Percentiles rank a stretch among this genome's conserved stretches.
Conservation (phyloP, 1,140 invertebrate genomes). For the Mamestra configurata region DNA sequence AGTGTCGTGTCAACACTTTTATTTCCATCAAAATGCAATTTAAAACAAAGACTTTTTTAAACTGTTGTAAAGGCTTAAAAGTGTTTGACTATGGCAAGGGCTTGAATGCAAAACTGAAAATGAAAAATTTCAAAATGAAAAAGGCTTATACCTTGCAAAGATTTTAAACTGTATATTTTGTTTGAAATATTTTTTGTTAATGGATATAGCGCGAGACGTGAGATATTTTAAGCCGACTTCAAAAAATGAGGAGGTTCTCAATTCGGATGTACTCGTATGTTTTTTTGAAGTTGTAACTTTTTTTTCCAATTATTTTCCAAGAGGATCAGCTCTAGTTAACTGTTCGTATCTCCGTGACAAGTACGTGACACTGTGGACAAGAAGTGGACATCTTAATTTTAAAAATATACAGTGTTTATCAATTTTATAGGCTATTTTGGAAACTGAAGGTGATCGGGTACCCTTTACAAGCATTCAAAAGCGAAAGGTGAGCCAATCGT, state of each 20-base stretch:
- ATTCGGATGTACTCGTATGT: no score
- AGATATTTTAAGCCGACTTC: no score
- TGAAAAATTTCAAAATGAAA: neutral
- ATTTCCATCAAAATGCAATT: conserved; percentile 7
- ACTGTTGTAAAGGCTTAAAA: neutral
- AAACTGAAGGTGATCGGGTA: no score
- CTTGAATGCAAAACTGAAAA: neutral
- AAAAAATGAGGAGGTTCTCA: no score
- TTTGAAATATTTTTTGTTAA: neutral
- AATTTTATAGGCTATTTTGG: no score
- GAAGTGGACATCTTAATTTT: no score
- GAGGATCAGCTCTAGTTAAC: neutral
- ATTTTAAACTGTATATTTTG: conserved; percentile 8
- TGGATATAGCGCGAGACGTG: neutral
- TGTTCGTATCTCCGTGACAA: neutral
- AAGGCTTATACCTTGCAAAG: neutral
- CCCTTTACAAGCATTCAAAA: no score
- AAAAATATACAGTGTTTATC: no score
- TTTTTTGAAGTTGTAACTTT: no score
- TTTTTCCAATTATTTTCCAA: neutral
- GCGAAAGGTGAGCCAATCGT: no score
- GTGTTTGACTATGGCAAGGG: neutral
- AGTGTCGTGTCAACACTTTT: conserved; percentile 18
- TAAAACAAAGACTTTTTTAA: conserved; percentile 6
- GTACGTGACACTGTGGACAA: no score